These are phyloP conservation scores for Enteromius anoplus DNA, from an alignment of 2,797 vertebrate species.

Conservation along the genomic window DNA sequence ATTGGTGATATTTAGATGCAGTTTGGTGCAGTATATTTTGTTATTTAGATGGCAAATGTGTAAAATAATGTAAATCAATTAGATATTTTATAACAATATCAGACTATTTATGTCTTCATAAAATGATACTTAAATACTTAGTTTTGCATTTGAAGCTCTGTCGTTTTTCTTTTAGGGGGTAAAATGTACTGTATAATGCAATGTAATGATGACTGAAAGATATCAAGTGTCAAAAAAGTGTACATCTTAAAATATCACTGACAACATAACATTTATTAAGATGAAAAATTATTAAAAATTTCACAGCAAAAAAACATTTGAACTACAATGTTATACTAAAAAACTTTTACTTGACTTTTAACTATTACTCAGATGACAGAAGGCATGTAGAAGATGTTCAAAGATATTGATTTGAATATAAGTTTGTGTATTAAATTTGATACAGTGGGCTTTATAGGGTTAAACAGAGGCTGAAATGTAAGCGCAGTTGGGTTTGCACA, in stretches of 20 bases:
- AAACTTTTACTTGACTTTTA: not conserved
- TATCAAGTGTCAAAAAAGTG: not conserved
- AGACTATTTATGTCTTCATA: not conserved
- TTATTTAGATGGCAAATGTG: not conserved
- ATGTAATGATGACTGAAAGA: not conserved
- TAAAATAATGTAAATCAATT: not conserved
- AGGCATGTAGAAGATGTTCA: not conserved
- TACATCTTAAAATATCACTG: not conserved
- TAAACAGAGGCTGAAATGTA: constrained; percentile 16
- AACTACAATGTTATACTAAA: not conserved
- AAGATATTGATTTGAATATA: not conserved
- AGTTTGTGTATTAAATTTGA: not conserved
- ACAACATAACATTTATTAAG: not conserved
- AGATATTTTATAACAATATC: not conserved
- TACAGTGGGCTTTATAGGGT: not conserved
- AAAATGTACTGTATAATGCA: not conserved
- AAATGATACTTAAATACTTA: too few relatives aligned
- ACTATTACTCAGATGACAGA: not conserved
- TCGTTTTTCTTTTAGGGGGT: not conserved
- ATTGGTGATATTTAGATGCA: not conserved
- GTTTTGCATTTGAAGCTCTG: not conserved
- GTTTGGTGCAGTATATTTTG: not conserved
- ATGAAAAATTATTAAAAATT: not conserved
- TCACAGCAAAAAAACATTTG: not conserved
- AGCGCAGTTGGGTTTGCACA: not conserved